phyloP scores from a whole-genome alignment of 2,113 vertebrate genomes.

The Apaloderma vittatum region DNA sequence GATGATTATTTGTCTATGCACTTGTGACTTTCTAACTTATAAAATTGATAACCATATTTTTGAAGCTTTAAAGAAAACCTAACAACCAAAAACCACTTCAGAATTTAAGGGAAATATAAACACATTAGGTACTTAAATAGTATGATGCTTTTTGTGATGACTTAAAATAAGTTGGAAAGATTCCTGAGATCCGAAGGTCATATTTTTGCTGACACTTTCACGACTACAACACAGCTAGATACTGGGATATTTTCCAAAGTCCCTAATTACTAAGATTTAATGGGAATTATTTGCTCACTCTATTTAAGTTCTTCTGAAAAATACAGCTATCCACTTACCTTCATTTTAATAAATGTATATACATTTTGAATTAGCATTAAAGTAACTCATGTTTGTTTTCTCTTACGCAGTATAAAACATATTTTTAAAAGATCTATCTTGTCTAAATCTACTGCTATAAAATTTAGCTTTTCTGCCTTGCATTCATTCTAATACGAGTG shows the following conservation, averaged over 20 bases:
- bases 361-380: neutral
- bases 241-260: neutral
- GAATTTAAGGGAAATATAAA: neutral
- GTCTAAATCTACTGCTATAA: neutral
- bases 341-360: neutral
- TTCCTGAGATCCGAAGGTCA: neutral
- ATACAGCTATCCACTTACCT: neutral
- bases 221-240: neutral
- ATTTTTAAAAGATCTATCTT: neutral
- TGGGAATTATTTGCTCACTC: neutral
- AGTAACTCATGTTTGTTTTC: neutral
- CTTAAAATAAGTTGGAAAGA: neutral
- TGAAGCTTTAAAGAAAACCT: neutral
- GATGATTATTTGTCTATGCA: neutral
- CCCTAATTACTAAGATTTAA: neutral
- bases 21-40: neutral
- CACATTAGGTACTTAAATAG: neutral
- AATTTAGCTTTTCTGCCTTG: neutral
- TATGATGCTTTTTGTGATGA: neutral
- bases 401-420: neutral
- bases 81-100: neutral
- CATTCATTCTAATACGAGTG: neutral
- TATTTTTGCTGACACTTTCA: neutral
- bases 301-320: neutral
- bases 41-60: neutral